Percentiles rank a stretch among this genome's conserved stretches.
Evolutionary conservation across 2,797 vertebrate genomes (phyloP).

Genomic region (Lateolabrax maculatus): DNA sequence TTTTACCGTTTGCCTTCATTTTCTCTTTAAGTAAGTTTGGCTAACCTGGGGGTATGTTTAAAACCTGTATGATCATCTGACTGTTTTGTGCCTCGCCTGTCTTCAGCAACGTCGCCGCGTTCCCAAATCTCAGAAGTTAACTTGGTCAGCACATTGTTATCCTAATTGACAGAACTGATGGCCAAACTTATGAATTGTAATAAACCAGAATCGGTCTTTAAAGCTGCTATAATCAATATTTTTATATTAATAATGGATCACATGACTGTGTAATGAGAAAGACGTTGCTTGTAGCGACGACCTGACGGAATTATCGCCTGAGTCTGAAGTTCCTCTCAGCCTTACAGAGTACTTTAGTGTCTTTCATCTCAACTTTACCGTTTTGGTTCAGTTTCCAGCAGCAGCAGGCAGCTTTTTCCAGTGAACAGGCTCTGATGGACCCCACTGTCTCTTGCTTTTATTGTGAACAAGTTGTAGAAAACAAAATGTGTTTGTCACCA

Average conservation of each 20-base stretch:
- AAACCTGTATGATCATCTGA: background rate
- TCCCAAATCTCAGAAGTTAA: background rate
- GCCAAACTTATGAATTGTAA: background rate
- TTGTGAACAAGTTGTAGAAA: background rate
- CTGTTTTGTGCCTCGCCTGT: background rate
- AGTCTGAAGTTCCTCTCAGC: no score
- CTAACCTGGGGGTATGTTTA: background rate
- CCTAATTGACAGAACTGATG: background rate
- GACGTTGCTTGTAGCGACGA: background rate
- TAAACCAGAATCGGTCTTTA: background rate
- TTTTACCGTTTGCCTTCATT: background rate
- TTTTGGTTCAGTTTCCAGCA: background rate
- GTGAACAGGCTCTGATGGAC: background rate
- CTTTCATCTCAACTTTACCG: background rate
- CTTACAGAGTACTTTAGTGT: background rate
- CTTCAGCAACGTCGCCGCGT: background rate
- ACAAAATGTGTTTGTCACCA: background rate
- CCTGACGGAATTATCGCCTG: no score
- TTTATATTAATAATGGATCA: background rate
- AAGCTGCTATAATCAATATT: background rate
- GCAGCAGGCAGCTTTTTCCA: background rate
- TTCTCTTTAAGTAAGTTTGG: background rate
- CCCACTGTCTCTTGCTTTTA: background rate
- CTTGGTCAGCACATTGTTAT: background rate
- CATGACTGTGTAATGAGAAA: background rate